Evolutionary conservation across 1,140 invertebrate genomes (phyloP).

Genomic region (Papilio glaucus): DNA sequence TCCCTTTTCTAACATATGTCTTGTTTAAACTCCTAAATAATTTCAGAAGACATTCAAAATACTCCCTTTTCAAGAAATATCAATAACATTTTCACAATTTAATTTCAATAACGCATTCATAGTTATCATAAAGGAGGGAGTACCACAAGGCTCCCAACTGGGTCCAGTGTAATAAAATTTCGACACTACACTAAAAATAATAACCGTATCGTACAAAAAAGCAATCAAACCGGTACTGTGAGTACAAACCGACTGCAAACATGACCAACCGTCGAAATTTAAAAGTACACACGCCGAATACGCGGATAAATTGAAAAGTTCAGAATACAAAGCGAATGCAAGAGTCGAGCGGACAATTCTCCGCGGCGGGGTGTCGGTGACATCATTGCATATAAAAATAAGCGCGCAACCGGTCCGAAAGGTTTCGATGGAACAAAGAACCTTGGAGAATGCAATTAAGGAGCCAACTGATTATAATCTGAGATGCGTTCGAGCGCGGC

Average conservation of each 20-base stretch:
- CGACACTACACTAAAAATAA: slow-evolving; percentile 14
- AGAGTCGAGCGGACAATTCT: background rate
- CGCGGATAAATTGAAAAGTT: background rate
- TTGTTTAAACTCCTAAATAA: background rate
- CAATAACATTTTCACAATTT: background rate
- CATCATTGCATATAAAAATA: slow-evolving; percentile 29
- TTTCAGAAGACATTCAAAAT: background rate
- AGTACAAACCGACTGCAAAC: background rate
- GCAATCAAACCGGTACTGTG: slow-evolving; percentile 30
- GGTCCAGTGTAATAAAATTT: background rate
- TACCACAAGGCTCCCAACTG: slow-evolving; percentile 2
- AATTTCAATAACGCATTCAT: background rate
- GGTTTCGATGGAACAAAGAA: slow-evolving; percentile 29
- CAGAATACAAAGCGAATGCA: background rate
- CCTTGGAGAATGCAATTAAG: slow-evolving; percentile 33
- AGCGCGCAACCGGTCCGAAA: slow-evolving; percentile 21
- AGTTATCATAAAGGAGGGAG: background rate
- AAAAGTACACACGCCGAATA: slow-evolving; percentile 10
- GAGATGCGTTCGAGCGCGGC: slow-evolving; percentile 22
- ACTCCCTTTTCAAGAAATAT: background rate
- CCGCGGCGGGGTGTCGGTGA: slow-evolving; percentile 1
- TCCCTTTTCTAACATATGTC: too few species aligned
- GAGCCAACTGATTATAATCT: slow-evolving; percentile 26
- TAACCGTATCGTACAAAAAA: slow-evolving; percentile 27
- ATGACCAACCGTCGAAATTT: slow-evolving; percentile 24